Percentiles rank a stretch among this genome's conserved stretches.
Conservation (phyloP, 2,113 vertebrate species). For the Sphaerodactylus townsendi region DNA sequence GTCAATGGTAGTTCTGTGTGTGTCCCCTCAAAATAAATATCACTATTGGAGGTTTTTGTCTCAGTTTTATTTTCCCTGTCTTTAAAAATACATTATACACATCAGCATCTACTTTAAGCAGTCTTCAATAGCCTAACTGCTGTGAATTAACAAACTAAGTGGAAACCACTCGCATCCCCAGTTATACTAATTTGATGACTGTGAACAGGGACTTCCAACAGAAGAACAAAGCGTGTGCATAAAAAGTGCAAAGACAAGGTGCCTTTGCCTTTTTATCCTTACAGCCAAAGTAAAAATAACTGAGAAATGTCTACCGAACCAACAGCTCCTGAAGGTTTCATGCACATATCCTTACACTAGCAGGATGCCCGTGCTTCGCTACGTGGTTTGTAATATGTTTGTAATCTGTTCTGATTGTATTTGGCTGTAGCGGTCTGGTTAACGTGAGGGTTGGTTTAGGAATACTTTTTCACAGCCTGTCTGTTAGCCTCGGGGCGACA, state of each 20-base stretch:
- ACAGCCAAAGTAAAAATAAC: constrained; percentile 47
- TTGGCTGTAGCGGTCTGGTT: too few relatives aligned
- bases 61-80: background rate
- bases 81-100: background rate
- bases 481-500: too few relatives aligned
- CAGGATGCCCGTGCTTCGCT: too few relatives aligned
- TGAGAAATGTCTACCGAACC: background rate
- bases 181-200: background rate
- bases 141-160: constrained; percentile 2
- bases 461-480: too few relatives aligned
- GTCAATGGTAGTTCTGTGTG: too few relatives aligned
- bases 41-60: background rate
- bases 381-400: too few relatives aligned
- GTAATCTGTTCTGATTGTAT: too few relatives aligned
- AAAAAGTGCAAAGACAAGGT: constrained; percentile 26
- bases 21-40: background rate
- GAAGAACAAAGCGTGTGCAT: constrained; percentile 36
- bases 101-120: background rate
- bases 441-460: too few relatives aligned
- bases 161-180: constrained; percentile 6
- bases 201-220: background rate
- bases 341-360: background rate
- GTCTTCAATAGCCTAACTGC: background rate
- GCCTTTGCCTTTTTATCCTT: constrained; percentile 20
- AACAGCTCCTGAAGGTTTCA: background rate